Evolutionary conservation across 2,888 invertebrate species (phyloP), one percentile per base, ranked within the genome.

Genomic region (Zaprionus bogoriensis): DNA sequence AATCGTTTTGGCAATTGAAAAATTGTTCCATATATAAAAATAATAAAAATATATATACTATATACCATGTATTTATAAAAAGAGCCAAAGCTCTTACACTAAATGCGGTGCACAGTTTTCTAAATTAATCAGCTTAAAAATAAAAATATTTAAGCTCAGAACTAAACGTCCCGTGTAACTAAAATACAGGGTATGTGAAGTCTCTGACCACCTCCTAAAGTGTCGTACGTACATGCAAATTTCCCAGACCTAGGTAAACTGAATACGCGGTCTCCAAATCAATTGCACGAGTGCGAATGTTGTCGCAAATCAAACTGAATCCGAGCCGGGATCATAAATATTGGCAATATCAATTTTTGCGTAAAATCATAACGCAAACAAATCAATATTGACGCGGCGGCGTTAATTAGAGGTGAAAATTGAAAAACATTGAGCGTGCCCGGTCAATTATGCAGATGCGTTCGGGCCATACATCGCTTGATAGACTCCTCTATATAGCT

Each of bases 381-480:
- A 78, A 78, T 69, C 77, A 54, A 66, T 30, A 46, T 44, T 46
- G 64, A 58, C 42, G 38, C 57, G 67, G 62, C 64, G 66, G 66
- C 75, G 83, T 69, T 83, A 87, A 87, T 83, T 87, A 69, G 39
- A 82, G 83, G 86, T 74, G 82, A 83, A 73, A 83, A 87, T 83
- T 86, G 75, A 73, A 77, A 74, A 81, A 71, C 68, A 81, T 72
- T 69, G 67, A 77, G 64, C 80, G 80, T 87, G 80, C 36, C 61
- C 57, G 68, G 50, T 50, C 85, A 81, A 87, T 81, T 81, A 81
- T 84, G 78, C 62, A 77, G 62, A 74, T 54, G 44, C 50, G 48
- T 20, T 20, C n/a, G n/a, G 28, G 25, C 23, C 30, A 51, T 20
- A 44, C 10, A 9, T 22, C 20, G 7, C 6, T 28, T 10, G n/a